Base-by-base conservation (phyloP, 1,140 invertebrate genomes). In the Drosophila sechellia region DNA sequence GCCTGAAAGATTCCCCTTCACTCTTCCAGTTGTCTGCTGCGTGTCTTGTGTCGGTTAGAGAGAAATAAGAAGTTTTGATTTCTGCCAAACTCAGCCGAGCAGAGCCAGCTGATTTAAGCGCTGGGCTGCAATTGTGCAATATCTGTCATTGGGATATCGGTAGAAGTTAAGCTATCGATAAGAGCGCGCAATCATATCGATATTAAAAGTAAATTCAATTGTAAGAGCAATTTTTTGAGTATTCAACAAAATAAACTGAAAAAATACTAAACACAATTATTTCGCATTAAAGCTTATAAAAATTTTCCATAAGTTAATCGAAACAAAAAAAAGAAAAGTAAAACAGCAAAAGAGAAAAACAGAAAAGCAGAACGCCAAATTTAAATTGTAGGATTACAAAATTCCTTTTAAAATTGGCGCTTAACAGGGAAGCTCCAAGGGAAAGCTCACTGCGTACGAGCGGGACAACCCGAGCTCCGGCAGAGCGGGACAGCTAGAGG, bases 61-160 rank as follows among this genome's bases (percentile, higher is more conserved):
- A 8, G 6, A 10, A 54, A 35, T 49, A 15, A 4, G 12, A 42
- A 46, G 5, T 5, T 58, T 15, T 61, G 52, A 40, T 31, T 66
- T 64, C 35, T 48, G 37, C 11, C n/a, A 66, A 63, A 22, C 63
- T 66, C 37, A 40, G 37, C 35, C n/a, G 57, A 35, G 20, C 58
- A 66, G 20, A 25, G 64, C 59, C 63, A 66, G 63, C 63, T 66
- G 63, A 66, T 66, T 22, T 6, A 5, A 20, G 12, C 25, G 31
- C 34, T 37, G 22, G n/a, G 22, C 6, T 45, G 55, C 57, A 15
- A 27, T 27, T 27, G 50, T 8, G n/a, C 1, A 11, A 11, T 5
- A 27, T 35, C 5, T 34, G 39, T 17, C 15, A 60, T 60, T 56
- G 55, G 13, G n/a, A 3, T 12, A 50, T 50, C 35, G 57, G 48